phyloP scores from a whole-genome alignment of 2,797 vertebrate species.

The Vespertilio murinus region DNA sequence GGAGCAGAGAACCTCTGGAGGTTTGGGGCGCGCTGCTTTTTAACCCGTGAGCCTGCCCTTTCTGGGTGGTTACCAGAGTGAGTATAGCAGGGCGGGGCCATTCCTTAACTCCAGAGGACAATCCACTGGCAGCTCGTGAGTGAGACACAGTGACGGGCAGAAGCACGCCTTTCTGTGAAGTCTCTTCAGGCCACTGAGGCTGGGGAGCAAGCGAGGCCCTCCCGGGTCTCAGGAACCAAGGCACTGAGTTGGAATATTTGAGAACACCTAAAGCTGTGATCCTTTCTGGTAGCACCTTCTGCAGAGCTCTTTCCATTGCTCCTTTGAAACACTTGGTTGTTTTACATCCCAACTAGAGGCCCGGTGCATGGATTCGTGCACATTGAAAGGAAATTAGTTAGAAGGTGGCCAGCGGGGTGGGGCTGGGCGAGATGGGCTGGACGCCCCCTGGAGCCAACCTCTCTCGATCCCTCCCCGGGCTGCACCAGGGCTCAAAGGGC shows the following conservation, averaged over 20 bases:
- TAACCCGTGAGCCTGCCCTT: neutral
- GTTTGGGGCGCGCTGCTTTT: neutral
- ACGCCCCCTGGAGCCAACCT: too few relatives aligned
- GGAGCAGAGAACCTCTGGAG: neutral
- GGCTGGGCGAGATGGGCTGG: too few relatives aligned
- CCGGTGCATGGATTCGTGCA: too few relatives aligned
- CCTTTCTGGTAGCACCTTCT: neutral
- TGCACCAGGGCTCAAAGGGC: too few relatives aligned
- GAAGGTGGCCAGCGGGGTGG: too few relatives aligned
- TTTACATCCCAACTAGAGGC: neutral
- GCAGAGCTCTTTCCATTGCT: neutral
- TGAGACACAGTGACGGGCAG: neutral
- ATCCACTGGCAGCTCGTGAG: neutral
- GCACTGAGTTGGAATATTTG: neutral
- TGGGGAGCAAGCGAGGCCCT: neutral
- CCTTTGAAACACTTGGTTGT: slow-evolving; percentile 1
- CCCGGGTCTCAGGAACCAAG: slow-evolving; percentile 5
- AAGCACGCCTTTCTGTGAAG: neutral
- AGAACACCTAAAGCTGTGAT: neutral
- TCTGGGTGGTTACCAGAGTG: neutral
- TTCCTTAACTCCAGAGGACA: neutral
- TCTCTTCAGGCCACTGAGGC: neutral
- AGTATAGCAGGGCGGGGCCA: neutral
- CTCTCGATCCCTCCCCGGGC: too few relatives aligned
- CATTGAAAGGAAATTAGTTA: too few relatives aligned